Evolutionary conservation across 2,797 vertebrate genomes (phyloP).

Genomic region (Numenius phaeopus): DNA sequence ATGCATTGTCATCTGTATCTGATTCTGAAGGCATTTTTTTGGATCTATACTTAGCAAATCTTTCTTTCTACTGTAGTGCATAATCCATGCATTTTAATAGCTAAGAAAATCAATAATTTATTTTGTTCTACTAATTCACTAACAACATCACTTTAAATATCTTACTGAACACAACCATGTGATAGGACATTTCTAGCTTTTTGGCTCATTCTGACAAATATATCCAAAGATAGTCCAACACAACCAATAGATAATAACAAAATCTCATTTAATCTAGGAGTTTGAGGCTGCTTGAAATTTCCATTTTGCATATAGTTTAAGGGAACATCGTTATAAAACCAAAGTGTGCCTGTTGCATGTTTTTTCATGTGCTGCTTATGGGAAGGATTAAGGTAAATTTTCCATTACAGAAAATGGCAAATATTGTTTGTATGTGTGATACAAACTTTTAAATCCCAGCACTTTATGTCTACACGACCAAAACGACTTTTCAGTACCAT

Average conservation of each 20-base stretch:
- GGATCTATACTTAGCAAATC: background rate
- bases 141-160: background rate
- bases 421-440: background rate
- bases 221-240: background rate
- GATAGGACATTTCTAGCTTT: background rate
- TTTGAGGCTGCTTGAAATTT: background rate
- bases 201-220: background rate
- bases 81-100: background rate
- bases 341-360: background rate
- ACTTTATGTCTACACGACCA: background rate
- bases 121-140: background rate
- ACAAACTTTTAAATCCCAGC: background rate
- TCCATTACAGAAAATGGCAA: background rate
- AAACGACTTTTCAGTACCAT: background rate
- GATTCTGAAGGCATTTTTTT: background rate
- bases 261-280: background rate
- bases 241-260: background rate
- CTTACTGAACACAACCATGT: fast-evolving
- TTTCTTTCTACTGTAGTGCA: background rate
- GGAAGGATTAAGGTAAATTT: background rate
- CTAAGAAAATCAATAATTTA: background rate
- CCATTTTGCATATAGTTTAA: background rate
- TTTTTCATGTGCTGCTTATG: fast-evolving
- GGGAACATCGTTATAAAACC: background rate
- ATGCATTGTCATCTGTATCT: background rate